Evolutionary conservation across 2,888 invertebrate species (phyloP).

Genomic region (Pterostichus madidus): DNA sequence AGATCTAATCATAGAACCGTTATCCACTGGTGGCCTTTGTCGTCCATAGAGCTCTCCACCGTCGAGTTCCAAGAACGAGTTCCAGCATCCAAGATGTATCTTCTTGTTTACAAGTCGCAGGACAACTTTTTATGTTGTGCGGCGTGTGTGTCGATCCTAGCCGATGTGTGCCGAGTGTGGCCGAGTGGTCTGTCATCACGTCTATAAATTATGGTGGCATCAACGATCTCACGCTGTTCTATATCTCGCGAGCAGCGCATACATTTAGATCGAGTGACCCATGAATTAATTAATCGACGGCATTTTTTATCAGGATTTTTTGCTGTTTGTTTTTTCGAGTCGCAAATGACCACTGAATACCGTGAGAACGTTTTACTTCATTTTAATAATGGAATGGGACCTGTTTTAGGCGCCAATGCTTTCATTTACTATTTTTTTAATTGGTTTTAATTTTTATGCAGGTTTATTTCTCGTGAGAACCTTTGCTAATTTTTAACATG

Average conservation of each 20-base stretch:
- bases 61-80: too few relatives aligned
- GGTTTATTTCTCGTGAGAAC: constrained; percentile 3
- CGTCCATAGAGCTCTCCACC: too few relatives aligned
- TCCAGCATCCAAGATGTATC: background rate
- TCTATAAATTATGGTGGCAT: constrained; percentile 51
- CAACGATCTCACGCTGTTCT: constrained; percentile 61
- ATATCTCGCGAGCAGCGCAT: constrained; percentile 36
- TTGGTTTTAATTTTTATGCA: constrained; percentile 24
- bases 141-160: constrained; percentile 35
- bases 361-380: constrained; percentile 58
- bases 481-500: background rate
- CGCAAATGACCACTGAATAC: constrained; percentile 61
- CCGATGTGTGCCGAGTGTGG: constrained; percentile 23
- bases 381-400: constrained; percentile 61
- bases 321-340: constrained; percentile 28
- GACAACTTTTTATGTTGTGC: constrained; percentile 51
- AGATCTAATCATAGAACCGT: constrained; percentile 4
- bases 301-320: constrained; percentile 55
- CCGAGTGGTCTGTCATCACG: constrained; percentile 51
- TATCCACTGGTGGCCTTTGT: background rate
- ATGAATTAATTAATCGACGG: constrained; percentile 65
- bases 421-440: constrained; percentile 43
- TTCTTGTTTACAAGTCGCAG: constrained; percentile 44
- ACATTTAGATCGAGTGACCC: constrained; percentile 58
- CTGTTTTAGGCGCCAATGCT: constrained; percentile 38